phyloP scores from a whole-genome alignment of 1,140 invertebrate species.

The Euwallacea similis region DNA sequence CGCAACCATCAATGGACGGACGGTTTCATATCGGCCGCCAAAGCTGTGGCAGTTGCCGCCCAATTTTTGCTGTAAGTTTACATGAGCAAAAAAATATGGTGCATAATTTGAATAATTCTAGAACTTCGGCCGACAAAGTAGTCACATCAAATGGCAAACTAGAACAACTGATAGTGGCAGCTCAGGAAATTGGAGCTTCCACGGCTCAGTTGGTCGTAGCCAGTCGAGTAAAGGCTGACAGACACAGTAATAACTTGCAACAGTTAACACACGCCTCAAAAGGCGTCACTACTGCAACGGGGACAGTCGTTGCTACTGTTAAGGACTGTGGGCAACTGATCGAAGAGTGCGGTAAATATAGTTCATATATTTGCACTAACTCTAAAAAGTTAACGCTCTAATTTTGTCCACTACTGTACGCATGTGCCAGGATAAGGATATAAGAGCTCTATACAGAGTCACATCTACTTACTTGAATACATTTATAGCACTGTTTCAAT shows the following conservation, averaged over 20 bases:
- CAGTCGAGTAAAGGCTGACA: slow-evolving; percentile 87
- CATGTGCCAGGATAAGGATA: background rate
- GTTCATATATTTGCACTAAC: background rate
- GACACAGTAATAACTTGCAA: slow-evolving; percentile 74
- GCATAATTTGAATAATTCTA: slow-evolving; percentile 52
- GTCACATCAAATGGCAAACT: slow-evolving; percentile 86
- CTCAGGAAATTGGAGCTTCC: slow-evolving; percentile 95
- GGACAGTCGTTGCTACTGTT: slow-evolving; percentile 88
- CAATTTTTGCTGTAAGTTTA: slow-evolving; percentile 85
- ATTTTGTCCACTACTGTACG: too few species aligned
- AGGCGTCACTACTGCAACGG: slow-evolving; percentile 86
- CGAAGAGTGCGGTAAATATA: slow-evolving; percentile 63
- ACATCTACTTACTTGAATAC: background rate
- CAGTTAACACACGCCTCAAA: slow-evolving; percentile 83
- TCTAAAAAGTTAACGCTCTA: too few species aligned
- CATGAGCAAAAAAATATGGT: background rate
- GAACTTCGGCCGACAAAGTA: slow-evolving; percentile 91
- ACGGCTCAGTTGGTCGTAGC: slow-evolving; percentile 97
- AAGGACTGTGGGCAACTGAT: slow-evolving; percentile 85
- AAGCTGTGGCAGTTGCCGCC: slow-evolving; percentile 94
- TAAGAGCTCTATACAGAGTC: background rate
- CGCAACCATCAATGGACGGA: slow-evolving; percentile 99
- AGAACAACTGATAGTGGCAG: slow-evolving; percentile 92
- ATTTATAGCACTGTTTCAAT: slow-evolving; percentile 17
- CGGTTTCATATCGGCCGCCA: slow-evolving; percentile 96